phyloP scores from a whole-genome alignment of 1,140 invertebrate species.

The Oncopeltus fasciatus region DNA sequence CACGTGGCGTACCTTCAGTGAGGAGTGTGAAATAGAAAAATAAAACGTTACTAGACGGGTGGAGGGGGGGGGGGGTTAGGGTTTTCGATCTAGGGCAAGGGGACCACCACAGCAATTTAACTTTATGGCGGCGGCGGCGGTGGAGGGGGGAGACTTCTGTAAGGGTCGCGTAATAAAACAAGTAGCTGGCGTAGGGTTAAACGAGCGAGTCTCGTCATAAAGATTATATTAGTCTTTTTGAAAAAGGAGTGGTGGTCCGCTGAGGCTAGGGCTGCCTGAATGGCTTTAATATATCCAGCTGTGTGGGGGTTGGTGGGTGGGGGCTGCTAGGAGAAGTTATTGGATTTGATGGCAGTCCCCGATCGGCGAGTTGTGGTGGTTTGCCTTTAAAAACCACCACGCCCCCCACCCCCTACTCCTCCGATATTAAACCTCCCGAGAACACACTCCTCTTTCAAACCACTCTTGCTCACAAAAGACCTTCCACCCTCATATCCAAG shows the following conservation, averaged over 20 bases:
- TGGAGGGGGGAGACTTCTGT: too few species aligned
- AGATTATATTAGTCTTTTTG: neutral
- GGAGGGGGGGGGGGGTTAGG: neutral
- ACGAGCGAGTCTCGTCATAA: neutral
- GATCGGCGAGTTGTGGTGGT: constrained; percentile 27
- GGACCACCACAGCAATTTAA: neutral
- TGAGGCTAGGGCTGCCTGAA: neutral
- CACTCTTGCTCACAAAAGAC: constrained; percentile 7
- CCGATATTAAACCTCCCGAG: neutral
- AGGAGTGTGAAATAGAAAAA: neutral
- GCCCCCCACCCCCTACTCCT: neutral
- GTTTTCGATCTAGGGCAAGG: neutral
- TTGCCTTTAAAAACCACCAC: neutral
- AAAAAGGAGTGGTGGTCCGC: constrained; percentile 1
- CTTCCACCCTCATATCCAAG: neutral
- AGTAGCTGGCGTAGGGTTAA: neutral
- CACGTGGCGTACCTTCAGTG: too few species aligned
- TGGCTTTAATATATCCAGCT: neutral
- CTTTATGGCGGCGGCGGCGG: neutral
- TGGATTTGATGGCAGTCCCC: neutral
- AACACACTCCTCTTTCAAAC: neutral
- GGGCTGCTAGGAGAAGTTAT: neutral
- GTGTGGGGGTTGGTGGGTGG: too few species aligned
- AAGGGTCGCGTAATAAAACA: neutral
- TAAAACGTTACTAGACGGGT: neutral